A percentile compares a stretch with the other conserved stretches of the same genome.
Conservation (phyloP, 2,888 invertebrate species). For the Amphimallon solstitiale region DNA sequence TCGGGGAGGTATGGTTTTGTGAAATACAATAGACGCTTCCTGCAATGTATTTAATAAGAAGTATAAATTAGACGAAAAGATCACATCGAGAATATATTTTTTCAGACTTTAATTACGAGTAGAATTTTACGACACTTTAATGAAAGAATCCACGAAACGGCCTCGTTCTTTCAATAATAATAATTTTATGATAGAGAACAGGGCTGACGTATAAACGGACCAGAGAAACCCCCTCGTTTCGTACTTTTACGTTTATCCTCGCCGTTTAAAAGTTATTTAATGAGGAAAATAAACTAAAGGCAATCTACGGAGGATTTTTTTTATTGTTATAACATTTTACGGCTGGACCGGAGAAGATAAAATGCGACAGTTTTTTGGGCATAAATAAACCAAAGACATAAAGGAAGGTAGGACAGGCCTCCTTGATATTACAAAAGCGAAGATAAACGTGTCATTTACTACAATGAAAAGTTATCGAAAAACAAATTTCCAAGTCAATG, state of each 20-base stretch:
- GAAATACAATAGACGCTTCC: no score
- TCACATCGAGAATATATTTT: background rate
- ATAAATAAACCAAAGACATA: no score
- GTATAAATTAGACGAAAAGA: no score
- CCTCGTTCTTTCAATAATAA: slow-evolving; percentile 15
- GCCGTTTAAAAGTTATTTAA: slow-evolving; percentile 33
- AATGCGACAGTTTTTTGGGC: no score
- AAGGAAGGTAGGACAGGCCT: no score
- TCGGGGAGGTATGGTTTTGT: no score
- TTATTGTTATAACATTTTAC: slow-evolving; percentile 32
- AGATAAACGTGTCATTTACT: no score
- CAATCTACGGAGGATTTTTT: slow-evolving; percentile 28
- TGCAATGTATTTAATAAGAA: no score
- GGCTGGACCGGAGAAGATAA: background rate
- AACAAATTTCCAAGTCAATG: no score
- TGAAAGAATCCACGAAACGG: slow-evolving; percentile 5
- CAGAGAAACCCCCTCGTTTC: background rate
- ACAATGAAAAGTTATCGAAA: no score
- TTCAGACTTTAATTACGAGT: slow-evolving; percentile 11
- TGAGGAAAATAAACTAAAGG: slow-evolving; percentile 33
- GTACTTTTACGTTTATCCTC: slow-evolving; percentile 5
- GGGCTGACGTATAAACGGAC: background rate
- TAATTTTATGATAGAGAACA: slow-evolving; percentile 8
- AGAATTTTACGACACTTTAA: slow-evolving; percentile 5
- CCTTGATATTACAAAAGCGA: no score